These are phyloP conservation scores for Atethmia centrago DNA, from an alignment of 2,888 invertebrate genomes.

Conservation along the genomic window DNA sequence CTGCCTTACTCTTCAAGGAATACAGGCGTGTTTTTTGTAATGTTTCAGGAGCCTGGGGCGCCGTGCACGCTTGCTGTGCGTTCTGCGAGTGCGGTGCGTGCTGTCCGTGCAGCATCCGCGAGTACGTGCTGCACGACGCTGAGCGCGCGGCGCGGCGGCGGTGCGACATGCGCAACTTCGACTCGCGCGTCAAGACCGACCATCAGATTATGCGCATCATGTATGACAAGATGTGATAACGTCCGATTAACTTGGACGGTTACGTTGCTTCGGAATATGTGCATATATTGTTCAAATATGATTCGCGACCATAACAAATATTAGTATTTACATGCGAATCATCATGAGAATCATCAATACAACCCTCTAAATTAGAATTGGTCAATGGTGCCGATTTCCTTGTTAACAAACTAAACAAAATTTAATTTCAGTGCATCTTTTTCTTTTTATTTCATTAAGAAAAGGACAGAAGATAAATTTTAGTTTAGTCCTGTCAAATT, in stretches of 20 bases:
- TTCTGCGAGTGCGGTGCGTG: constrained; percentile 80
- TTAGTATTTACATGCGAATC: no score
- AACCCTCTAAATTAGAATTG: no score
- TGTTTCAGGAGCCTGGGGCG: constrained; percentile 77
- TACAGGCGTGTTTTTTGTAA: background rate
- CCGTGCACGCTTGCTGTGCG: constrained; percentile 74
- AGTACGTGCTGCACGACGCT: constrained; percentile 74
- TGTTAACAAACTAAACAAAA: no score
- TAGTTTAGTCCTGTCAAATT: no score
- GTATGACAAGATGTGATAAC: constrained; percentile 70
- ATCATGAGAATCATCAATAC: no score
- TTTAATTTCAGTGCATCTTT: no score
- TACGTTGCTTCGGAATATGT: no score
- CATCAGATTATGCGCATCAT: constrained; percentile 75
- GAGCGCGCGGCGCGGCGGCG: constrained; percentile 69
- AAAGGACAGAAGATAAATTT: no score
- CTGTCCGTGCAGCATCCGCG: constrained; percentile 64
- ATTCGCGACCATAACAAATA: no score
- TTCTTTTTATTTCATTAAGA: no score
- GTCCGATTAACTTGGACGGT: background rate
- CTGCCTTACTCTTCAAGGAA: background rate
- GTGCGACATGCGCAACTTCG: constrained; percentile 78
- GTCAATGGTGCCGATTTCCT: no score
- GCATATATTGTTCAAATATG: no score
- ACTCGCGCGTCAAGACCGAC: constrained; percentile 73